Percentiles rank a stretch among this genome's conserved stretches.
These are phyloP conservation scores for Lithophane leautieri DNA, from an alignment of 2,888 invertebrate species.

Conservation along the genomic window DNA sequence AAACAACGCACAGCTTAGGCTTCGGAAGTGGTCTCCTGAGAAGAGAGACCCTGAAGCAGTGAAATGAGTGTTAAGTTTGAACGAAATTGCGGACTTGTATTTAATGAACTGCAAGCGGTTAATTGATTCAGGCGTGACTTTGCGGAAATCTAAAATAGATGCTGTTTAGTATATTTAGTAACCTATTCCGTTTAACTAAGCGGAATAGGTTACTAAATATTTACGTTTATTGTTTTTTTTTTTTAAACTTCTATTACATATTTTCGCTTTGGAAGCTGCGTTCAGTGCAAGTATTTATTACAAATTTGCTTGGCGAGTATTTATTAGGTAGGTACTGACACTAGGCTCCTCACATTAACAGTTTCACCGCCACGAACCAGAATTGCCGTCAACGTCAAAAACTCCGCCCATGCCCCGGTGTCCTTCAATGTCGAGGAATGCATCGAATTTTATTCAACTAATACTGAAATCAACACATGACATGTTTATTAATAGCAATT, in stretches of 20 bases:
- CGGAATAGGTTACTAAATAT: no score
- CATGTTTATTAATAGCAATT: constrained; percentile 22
- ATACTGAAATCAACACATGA: constrained; percentile 42
- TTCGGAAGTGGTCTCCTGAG: background rate
- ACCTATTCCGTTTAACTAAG: no score
- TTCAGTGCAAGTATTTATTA: background rate
- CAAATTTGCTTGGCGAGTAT: constrained; percentile 3
- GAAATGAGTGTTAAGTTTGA: background rate
- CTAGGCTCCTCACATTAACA: constrained; percentile 31
- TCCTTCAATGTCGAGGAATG: constrained; percentile 3
- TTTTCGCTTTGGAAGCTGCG: constrained; percentile 6
- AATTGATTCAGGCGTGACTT: no score
- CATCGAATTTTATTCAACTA: constrained; percentile 20
- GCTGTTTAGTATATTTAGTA: no score
- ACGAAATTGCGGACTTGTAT: background rate
- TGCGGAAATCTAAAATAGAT: no score
- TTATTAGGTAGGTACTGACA: background rate
- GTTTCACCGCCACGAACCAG: constrained; percentile 26
- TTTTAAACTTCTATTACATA: background rate
- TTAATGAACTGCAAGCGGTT: background rate
- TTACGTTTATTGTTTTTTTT: fast-evolving
- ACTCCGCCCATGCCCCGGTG: constrained; percentile 4
- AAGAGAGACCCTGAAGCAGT: background rate
- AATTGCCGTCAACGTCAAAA: constrained; percentile 11
- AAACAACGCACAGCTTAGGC: constrained; percentile 4